Base-by-base conservation (phyloP, 2,797 vertebrate species). In the Pangasius djambal region DNA sequence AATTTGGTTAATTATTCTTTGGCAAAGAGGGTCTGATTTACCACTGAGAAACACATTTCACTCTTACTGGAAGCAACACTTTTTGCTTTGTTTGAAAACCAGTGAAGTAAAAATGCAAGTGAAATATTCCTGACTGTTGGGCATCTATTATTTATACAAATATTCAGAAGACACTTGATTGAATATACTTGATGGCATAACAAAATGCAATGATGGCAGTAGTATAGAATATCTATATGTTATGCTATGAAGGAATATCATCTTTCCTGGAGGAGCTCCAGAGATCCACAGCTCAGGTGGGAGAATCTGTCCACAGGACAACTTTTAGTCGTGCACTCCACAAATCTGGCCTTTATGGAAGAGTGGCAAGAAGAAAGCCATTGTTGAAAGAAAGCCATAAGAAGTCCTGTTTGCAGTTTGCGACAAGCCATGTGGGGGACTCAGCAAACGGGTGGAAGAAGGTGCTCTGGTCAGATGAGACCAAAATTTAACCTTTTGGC, bases 1-100 rank as follows among this genome's bases (percentile, higher is more conserved):
- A 61, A 28, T 83, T 83, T 83, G 55, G 12, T 61, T 63, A 37
- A 83, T 83, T 83, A 40, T 44, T 40, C 57, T 61, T 37, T 83
- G 57, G 22, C 31, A 83, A 63, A 83, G 10, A 28, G 22, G 31
- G 20, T 25, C 55, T 63, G 57, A 61, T 83, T 83, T 61, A 79
- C 40, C 57, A 57, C n/a, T 22, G 31, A 57, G 16, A 57, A 81
- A 57, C 18, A 61, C 20, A 25, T 28, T 82, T 61, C 57, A 25
- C 55, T 37, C 16, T 34, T 59, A 4, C 20, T 59, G 34, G 31
- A 82, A 61, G 34, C 9, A 22, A 40, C 79, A 61, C 55, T 82
- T 44, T 59, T 61, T 61, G 22, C 9, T 82, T 59, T 59, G 10
- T 5, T 37, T 59, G 22, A 63, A 83, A 61, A 25, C 10, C 31